Base-by-base conservation (phyloP, 2,113 vertebrate genomes). In the Hylia prasina region DNA sequence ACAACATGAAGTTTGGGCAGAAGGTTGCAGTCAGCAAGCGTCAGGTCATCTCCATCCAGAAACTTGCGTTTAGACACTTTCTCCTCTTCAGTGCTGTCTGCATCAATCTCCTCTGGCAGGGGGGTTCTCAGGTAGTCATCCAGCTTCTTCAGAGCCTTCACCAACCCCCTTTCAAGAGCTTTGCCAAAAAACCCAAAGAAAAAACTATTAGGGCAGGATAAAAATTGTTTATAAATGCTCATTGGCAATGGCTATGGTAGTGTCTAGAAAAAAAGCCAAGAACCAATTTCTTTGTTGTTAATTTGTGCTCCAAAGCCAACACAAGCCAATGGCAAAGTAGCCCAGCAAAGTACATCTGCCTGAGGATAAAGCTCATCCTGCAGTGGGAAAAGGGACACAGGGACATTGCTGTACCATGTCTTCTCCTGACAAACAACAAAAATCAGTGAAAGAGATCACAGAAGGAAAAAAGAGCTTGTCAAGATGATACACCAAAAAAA, bases 1-100 rank as follows among this genome's bases (percentile, higher is more conserved):
- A 99, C 98, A 96, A 99, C 99, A 11, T 99, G 99, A 66, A 99
- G 99, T 96, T 99, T 99, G 75, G 99, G 99, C 95, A 99, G 98
- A 86, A 99, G 99, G 95, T 99, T 99, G 97, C 99, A 99, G 98
- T 99, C 99, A 6, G 99, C 99, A 51, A 99, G 98, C 0, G 99
- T 99, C 85, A 99, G 97, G 69, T 99, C 98, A 8, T 99, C 98
- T 39, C 99, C 99, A 27, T 99, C 99, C 86, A 99, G 97, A 97
- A 99, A 99, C 95, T 96, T 96, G 88, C 99, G 98, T 82, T 79
- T 98, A 48, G 99, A 99, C 28, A 93, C 92, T 80, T 98, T 99
- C 90, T 99, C 98, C 44, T 99, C 98, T 17, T 99, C 98, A 11
- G 94, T 95, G 79, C 98, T 98, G 97, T 98, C 78, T 40, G 98